These are phyloP conservation scores for Onychostoma macrolepis DNA, from an alignment of 2,113 vertebrate species.

Conservation along the genomic window DNA sequence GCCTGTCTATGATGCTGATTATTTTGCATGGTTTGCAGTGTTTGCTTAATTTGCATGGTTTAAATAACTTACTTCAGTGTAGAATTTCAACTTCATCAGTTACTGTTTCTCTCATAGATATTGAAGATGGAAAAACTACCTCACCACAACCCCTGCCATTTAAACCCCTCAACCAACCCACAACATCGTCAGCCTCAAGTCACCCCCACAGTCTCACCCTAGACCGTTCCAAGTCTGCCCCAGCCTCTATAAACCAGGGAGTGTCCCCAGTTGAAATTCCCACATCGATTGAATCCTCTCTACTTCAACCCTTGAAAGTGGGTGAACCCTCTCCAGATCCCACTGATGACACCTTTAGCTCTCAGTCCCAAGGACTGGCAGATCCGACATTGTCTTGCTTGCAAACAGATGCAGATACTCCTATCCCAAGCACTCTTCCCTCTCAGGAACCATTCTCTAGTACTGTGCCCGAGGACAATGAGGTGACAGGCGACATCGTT, in stretches of 20 bases:
- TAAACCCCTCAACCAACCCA: constrained; percentile 77
- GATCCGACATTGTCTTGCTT: constrained; percentile 4
- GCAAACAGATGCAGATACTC: constrained; percentile 21
- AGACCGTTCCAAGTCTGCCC: constrained; percentile 76
- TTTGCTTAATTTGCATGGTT: constrained; percentile 28
- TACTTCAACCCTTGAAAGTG: constrained; percentile 1
- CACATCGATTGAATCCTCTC: constrained; percentile 52
- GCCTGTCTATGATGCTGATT: constrained; percentile 21
- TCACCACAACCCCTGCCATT: constrained; percentile 88
- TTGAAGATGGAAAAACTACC: constrained; percentile 97
- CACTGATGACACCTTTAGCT: constrained; percentile 30
- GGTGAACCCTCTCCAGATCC: constrained; percentile 32
- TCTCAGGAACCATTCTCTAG: constrained; percentile 57
- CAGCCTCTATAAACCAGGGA: constrained; percentile 71
- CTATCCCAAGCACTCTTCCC: constrained; percentile 44
- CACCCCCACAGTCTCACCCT: constrained; percentile 71
- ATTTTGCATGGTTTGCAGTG: constrained; percentile 44
- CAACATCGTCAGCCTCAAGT: constrained; percentile 71
- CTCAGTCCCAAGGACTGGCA: constrained; percentile 40
- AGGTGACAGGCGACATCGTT: constrained; percentile 34
- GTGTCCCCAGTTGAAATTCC: constrained; percentile 66
- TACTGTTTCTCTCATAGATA: constrained; percentile 65
- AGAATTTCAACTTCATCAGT: constrained; percentile 38
- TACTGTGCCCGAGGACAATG: constrained; percentile 53
- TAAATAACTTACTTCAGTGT: not conserved